Evolutionary conservation across 2,888 invertebrate species (phyloP).

Genomic region (Lacanobia oleracea): DNA sequence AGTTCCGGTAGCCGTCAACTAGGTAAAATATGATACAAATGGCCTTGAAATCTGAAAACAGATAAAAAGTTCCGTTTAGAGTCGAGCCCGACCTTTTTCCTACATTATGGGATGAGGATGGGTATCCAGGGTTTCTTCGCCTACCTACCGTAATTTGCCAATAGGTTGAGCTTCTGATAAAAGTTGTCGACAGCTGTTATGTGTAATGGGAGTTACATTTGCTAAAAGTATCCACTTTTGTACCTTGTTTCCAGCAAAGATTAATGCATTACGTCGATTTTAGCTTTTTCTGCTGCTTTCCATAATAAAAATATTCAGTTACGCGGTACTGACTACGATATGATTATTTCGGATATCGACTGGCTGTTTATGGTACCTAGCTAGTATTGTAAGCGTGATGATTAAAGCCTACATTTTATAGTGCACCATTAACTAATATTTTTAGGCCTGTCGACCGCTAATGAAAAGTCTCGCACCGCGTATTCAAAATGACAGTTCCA

Average conservation of each 20-base stretch:
- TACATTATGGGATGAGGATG: constrained; percentile 68
- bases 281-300: not conserved
- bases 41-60: constrained; percentile 69
- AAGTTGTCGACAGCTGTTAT: constrained; percentile 48
- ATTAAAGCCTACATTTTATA: not conserved
- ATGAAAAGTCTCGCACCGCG: constrained; percentile 14
- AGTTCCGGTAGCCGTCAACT: constrained; percentile 34
- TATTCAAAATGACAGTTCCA: constrained; percentile 41
- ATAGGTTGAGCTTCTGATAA: constrained; percentile 55
- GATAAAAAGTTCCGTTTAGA: constrained; percentile 67
- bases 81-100: constrained; percentile 68
- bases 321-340: too few species aligned
- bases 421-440: not conserved
- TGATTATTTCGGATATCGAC: too few species aligned
- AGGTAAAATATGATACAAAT: constrained; percentile 66
- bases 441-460: constrained; percentile 12
- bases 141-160: constrained; percentile 61
- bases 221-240: constrained; percentile 11
- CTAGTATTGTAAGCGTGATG: not conserved
- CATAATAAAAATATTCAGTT: too few species aligned
- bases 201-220: constrained; percentile 18
- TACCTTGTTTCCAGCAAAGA: constrained; percentile 5
- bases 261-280: not conserved
- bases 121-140: constrained; percentile 60
- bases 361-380: too few species aligned